Percentiles rank a stretch among this genome's conserved stretches.
Conservation (phyloP, 2,113 vertebrate species). For the Eleginops maclovinus region DNA sequence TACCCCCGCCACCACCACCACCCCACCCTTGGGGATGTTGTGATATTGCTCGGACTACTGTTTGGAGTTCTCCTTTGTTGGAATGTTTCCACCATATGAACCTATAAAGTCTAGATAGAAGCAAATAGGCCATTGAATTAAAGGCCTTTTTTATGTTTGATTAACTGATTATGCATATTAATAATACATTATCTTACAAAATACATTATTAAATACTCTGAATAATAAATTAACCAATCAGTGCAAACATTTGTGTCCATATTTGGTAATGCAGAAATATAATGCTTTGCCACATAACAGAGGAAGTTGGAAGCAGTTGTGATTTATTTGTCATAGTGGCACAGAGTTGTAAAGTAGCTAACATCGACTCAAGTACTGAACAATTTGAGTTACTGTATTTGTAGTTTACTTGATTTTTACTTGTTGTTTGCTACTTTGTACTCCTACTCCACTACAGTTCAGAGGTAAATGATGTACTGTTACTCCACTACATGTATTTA, state of each 20-base stretch:
- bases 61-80: slow-evolving; percentile 4
- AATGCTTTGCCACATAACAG: too few relatives aligned
- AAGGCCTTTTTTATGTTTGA: neutral
- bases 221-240: slow-evolving; percentile 6
- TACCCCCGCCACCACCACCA: slow-evolving; percentile 13
- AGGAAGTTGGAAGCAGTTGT: too few relatives aligned
- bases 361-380: too few relatives aligned
- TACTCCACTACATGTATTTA: too few relatives aligned
- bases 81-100: neutral
- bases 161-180: neutral
- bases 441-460: too few relatives aligned
- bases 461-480: too few relatives aligned
- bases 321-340: too few relatives aligned
- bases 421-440: too few relatives aligned
- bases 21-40: neutral
- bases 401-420: too few relatives aligned
- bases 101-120: neutral
- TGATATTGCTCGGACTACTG: slow-evolving; percentile 12
- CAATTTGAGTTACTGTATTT: too few relatives aligned
- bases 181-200: neutral
- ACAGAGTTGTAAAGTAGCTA: too few relatives aligned
- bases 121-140: neutral
- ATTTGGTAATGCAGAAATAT: neutral
- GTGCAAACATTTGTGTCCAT: neutral
- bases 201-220: neutral